Evolutionary conservation across 2,113 vertebrate genomes (phyloP), one percentile per base, ranked within the genome.

Genomic region (Illadopsis cleaveri): DNA sequence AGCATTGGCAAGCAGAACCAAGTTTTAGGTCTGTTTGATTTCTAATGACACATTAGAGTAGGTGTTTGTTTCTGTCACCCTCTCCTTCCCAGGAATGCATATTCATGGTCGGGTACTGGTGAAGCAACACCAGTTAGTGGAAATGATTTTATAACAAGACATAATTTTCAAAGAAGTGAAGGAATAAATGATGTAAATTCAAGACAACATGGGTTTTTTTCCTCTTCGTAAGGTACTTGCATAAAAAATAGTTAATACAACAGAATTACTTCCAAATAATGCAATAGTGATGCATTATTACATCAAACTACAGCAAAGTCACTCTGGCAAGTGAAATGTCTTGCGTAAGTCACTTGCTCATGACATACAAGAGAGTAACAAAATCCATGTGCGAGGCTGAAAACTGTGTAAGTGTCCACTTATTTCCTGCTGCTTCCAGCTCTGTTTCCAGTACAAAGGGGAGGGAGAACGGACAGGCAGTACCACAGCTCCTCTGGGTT

Each of bases 1-100:
- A 89, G 72, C 71, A 58, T 51, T 90, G 93, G 93, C 56, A 87
- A 69, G 75, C 54, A 94, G 89, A 86, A 91, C 70, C 86, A 88
- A 86, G 64, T 90, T 94, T 91, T 81, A 94, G 93, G 82, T 93
- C 95, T 94, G 91, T 95, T 91, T 97, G 93, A 97, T 97, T 96
- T 96, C 93, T 96, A 96, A 96, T 94, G 94, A 96, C 85, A 96
- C 92, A 94, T 72, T 84, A 86, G 93, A 95, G 90, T 86, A 95
- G 87, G 79, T 96, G 93, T 93, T 90, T 96, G 92, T 96, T 95
- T 95, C 96, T 96, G 92, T 94, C 94, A 91, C 89, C 87, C 89
- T 92, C 90, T 93, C 85, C 79, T 93, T 94, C 95, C 91, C 71
- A 88, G 68, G 82, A 90, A 93, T 5, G 37, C 82, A 42, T 58